Percentiles rank a stretch among this genome's conserved stretches.
Evolutionary conservation across 2,888 invertebrate species (phyloP).

Genomic region (Sympetrum striolatum): DNA sequence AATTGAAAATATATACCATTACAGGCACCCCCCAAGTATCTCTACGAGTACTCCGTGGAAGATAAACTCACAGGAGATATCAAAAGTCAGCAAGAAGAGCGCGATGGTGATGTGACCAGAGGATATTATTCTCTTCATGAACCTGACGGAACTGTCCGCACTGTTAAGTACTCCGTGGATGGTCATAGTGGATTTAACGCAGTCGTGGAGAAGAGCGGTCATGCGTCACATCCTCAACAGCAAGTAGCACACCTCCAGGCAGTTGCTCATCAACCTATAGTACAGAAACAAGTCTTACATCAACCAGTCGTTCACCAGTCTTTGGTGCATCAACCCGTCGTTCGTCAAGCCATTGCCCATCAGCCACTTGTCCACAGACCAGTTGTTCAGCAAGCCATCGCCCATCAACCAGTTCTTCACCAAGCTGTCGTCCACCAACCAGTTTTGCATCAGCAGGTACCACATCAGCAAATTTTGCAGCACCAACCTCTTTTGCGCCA

Average conservation of each 20-base stretch:
- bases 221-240: neutral
- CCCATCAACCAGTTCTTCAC: too few relatives aligned
- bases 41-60: neutral
- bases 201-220: constrained; percentile 6
- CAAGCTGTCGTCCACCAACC: too few relatives aligned
- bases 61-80: neutral
- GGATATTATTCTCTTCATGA: neutral
- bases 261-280: neutral
- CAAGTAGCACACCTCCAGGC: neutral
- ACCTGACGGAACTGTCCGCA: constrained; percentile 1
- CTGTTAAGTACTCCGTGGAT: neutral
- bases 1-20: too few relatives aligned
- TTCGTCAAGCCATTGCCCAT: too few relatives aligned
- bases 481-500: neutral
- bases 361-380: too few relatives aligned
- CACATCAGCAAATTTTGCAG: neutral
- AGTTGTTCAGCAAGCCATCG: too few relatives aligned
- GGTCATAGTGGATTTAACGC: constrained; percentile 23
- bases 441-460: neutral
- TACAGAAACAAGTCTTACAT: neutral
- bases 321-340: too few relatives aligned
- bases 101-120: neutral
- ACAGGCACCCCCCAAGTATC: neutral
- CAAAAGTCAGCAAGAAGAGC: neutral
- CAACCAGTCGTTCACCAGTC: neutral